A percentile compares a stretch with the other conserved stretches of the same genome.
These are phyloP conservation scores for Agriopis aurantiaria DNA, from an alignment of 2,888 invertebrate genomes.

Conservation along the genomic window DNA sequence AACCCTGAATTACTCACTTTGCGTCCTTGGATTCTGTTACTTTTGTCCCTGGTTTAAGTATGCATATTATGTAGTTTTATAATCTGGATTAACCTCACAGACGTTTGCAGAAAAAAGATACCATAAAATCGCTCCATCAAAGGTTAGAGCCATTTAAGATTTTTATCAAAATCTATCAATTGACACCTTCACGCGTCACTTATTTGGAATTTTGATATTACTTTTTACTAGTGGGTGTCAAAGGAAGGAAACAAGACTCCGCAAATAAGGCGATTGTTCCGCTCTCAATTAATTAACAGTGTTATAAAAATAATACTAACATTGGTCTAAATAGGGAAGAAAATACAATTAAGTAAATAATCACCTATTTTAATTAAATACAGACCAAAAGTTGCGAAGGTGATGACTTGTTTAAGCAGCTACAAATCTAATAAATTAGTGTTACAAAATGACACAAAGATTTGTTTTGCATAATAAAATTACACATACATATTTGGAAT, in stretches of 20 bases:
- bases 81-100: too few relatives aligned
- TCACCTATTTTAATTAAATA: slow-evolving; percentile 12
- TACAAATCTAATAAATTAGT: background rate
- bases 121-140: too few relatives aligned
- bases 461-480: too few relatives aligned
- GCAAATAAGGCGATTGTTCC: slow-evolving; percentile 32
- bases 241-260: slow-evolving; percentile 23
- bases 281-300: slow-evolving; percentile 29
- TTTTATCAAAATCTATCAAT: background rate
- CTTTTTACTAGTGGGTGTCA: slow-evolving; percentile 10
- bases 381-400: slow-evolving; percentile 17
- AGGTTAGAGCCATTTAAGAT: too few relatives aligned
- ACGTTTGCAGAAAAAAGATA: too few relatives aligned
- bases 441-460: background rate
- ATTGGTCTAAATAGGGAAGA: slow-evolving; percentile 29
- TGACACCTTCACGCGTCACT: slow-evolving; percentile 7
- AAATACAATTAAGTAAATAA: slow-evolving; percentile 26
- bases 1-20: too few relatives aligned
- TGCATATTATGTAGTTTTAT: too few relatives aligned
- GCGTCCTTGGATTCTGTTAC: too few relatives aligned
- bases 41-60: too few relatives aligned
- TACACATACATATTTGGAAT: too few relatives aligned
- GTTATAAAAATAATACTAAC: slow-evolving; percentile 29
- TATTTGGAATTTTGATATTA: slow-evolving; percentile 2
- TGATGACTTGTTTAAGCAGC: slow-evolving; percentile 10